Percentiles rank a stretch among this genome's conserved stretches.
phyloP scores from a whole-genome alignment of 2,888 invertebrate genomes.

The Agrotis clavis region DNA sequence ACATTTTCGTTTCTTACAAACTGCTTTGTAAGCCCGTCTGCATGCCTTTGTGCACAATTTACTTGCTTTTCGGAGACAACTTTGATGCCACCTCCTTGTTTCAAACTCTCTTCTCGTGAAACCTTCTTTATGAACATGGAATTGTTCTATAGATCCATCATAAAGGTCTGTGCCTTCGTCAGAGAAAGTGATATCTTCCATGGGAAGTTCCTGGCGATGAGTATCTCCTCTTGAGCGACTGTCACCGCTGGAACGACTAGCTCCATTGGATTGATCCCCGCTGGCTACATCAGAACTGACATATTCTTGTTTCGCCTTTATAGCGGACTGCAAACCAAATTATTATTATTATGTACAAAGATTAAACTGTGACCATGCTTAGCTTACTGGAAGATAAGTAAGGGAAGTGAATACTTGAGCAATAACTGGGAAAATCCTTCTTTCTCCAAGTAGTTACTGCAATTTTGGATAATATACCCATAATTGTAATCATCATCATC shows the following conservation, averaged over 20 bases:
- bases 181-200: slow-evolving; percentile 11
- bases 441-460: not conserved
- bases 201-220: slow-evolving; percentile 2
- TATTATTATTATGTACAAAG: not conserved
- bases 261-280: slow-evolving; percentile 4
- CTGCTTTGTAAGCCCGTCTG: slow-evolving; percentile 34
- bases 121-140: not conserved
- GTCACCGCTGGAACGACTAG: not conserved
- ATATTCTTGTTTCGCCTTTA: slow-evolving; percentile 31
- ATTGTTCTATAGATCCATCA: slow-evolving; percentile 3
- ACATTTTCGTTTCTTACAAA: slow-evolving; percentile 42
- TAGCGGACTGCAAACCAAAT: slow-evolving; percentile 25
- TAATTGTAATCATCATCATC: not conserved
- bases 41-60: slow-evolving; percentile 47
- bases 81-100: slow-evolving; percentile 25
- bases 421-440: not conserved
- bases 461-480: not conserved
- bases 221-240: slow-evolving; percentile 1
- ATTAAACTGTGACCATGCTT: not conserved
- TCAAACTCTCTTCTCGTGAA: not conserved
- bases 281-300: slow-evolving; percentile 18
- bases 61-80: slow-evolving; percentile 29
- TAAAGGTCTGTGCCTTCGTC: not conserved
- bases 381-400: too few species aligned
- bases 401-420: not conserved